These are phyloP conservation scores for Drosophila biarmipes DNA, from an alignment of 1,140 invertebrate genomes.

Conservation along the genomic window DNA sequence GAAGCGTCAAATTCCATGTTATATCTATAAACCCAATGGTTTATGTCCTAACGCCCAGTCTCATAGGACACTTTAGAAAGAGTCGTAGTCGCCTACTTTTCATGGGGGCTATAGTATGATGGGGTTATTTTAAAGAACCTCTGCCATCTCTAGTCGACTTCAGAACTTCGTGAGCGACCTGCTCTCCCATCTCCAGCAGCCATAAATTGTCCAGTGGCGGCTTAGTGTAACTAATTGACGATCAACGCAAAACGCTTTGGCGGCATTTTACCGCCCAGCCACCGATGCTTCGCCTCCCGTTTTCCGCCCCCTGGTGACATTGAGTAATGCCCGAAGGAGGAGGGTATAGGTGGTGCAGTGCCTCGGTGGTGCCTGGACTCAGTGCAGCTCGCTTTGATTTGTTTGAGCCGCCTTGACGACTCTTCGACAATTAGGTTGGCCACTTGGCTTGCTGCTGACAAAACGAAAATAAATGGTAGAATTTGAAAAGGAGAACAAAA, in stretches of 20 bases:
- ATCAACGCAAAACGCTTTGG: slow-evolving; percentile 55
- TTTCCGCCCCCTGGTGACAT: slow-evolving; percentile 54
- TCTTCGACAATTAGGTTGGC: slow-evolving; percentile 66
- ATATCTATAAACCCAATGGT: no score
- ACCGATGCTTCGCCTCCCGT: slow-evolving; percentile 8
- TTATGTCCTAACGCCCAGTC: no score
- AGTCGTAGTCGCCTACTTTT: no score
- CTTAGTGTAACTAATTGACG: slow-evolving; percentile 73
- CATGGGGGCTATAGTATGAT: no score
- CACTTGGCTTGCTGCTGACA: slow-evolving; percentile 44
- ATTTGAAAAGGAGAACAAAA: slow-evolving; percentile 32
- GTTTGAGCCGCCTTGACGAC: slow-evolving; percentile 64
- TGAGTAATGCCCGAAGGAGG: slow-evolving; percentile 65
- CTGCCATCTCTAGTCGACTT: neutral
- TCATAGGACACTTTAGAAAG: no score
- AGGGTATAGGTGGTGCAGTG: slow-evolving; percentile 8
- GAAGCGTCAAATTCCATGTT: no score
- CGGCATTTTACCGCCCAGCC: slow-evolving; percentile 35
- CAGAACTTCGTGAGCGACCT: slow-evolving; percentile 5
- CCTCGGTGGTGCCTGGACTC: neutral
- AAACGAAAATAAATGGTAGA: slow-evolving; percentile 71
- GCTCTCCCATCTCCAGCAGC: slow-evolving; percentile 17
- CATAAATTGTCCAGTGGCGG: slow-evolving; percentile 42
- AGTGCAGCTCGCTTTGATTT: slow-evolving; percentile 58
- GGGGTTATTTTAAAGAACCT: no score